Evolutionary conservation across 1,140 invertebrate species (phyloP), one percentile per base, ranked within the genome.

Genomic region (Andricus grossulariae): DNA sequence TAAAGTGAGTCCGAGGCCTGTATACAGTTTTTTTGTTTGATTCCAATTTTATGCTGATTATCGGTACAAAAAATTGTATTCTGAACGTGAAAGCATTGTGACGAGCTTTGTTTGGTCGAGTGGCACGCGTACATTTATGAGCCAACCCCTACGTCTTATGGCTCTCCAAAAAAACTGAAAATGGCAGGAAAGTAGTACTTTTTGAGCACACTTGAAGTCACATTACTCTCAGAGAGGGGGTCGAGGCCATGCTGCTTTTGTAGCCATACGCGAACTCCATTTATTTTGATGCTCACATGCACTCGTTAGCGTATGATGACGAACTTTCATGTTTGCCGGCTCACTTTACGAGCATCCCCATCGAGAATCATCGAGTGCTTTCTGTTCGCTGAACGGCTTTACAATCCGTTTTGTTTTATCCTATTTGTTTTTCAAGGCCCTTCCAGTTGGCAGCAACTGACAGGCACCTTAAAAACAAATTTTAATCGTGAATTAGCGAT

Each of bases 371-470:
- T 73, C 18, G 51, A 39, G 50, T 50, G 50, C 39, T 72, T 50
- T 12, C 45, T 51, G 39, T 16, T 51, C 71, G 45, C 18, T 49
- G 45, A 12, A 21, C 11, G 5, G 45, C 50, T n/a, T 72, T 18
- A 10, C 19, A 72, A 16, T 72, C 71, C 5, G 16, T 51, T 21
- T 18, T 50, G 21, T 50, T 60, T 55, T 54, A 52, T 45, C 6
- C 60, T 55, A 51, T 25, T 71, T 71, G 39, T 71, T 72, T 76
- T 72, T 55, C 71, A 71, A 72, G 54, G 25, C 6, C 50, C 25
- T 16, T 49, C 66, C 60, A 32, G 19, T 52, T 51, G 50, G 25
- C 39, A 45, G 39, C 39, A 45, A 45, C 8, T 45, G 10, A 45
- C 39, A 45, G 8, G 39, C 39, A 45, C 39, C 39, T 45, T 45